Evolutionary conservation across 2,888 invertebrate species (phyloP).

Genomic region (Amiota minor): DNA sequence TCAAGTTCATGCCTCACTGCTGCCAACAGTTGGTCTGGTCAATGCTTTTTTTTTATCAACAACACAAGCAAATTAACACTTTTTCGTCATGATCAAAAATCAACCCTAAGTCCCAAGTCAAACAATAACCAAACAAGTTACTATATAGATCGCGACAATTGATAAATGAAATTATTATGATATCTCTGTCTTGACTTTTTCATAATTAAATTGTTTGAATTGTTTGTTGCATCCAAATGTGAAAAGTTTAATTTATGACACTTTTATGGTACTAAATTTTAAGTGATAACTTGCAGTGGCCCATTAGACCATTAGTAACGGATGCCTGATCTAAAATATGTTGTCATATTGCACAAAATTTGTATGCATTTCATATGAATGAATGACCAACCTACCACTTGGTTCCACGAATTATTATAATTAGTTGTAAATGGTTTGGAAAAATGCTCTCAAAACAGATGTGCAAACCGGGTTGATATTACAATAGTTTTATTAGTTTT

Average conservation of each 20-base stretch:
- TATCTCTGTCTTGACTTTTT: neutral
- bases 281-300: constrained; percentile 9
- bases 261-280: constrained; percentile 27
- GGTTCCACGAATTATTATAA: constrained; percentile 13
- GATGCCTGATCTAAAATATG: constrained; percentile 1
- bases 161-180: constrained; percentile 9
- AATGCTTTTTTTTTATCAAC: constrained; percentile 14
- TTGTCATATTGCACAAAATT: constrained; percentile 16
- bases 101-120: neutral
- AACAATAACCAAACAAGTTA: constrained; percentile 6
- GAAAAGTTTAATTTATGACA: constrained; percentile 22
- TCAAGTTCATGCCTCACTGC: constrained; percentile 11
- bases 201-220: constrained; percentile 17
- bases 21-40: constrained; percentile 15
- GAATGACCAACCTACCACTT: constrained; percentile 17
- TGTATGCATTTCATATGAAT: neutral
- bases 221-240: neutral
- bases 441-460: constrained; percentile 20
- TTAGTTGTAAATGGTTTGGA: constrained; percentile 22
- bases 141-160: constrained; percentile 2
- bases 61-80: constrained; percentile 21
- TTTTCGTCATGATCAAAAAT: neutral
- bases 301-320: constrained; percentile 14
- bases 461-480: neutral
- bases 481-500: too few relatives aligned